Percentiles rank a stretch among this genome's conserved stretches.
Conservation (phyloP, 2,113 vertebrate genomes). For the Cyanocitta stelleri region DNA sequence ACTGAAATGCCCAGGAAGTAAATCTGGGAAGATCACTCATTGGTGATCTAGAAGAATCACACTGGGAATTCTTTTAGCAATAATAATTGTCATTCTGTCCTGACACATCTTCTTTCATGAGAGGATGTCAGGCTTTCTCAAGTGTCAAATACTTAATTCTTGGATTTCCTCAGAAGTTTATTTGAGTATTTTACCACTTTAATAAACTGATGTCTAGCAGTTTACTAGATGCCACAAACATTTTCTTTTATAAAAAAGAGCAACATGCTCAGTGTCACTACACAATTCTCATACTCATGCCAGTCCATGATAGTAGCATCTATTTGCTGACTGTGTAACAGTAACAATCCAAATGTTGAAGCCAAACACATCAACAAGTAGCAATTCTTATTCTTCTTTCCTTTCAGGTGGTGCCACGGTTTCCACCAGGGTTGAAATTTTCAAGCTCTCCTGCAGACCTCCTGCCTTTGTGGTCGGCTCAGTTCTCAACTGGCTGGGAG, state of each 20-base stretch:
- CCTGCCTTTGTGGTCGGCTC: constrained; percentile 53
- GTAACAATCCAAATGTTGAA: background rate
- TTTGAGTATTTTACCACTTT: background rate
- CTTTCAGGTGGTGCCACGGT: constrained; percentile 54
- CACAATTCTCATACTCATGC: background rate
- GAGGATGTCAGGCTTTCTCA: background rate
- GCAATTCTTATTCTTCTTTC: background rate
- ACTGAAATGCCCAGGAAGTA: background rate
- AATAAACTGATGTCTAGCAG: background rate
- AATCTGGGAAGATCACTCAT: background rate
- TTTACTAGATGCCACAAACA: background rate
- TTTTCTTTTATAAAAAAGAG: background rate
- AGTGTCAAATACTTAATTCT: background rate
- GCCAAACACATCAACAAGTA: background rate
- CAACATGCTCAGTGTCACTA: background rate
- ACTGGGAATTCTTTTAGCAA: background rate
- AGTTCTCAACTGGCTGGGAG: constrained; percentile 22
- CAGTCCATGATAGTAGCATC: background rate
- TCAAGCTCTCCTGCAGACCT: constrained; percentile 47
- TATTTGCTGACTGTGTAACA: background rate
- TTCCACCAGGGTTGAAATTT: constrained; percentile 59
- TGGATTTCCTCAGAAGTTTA: background rate
- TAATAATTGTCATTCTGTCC: background rate
- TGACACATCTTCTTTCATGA: background rate
- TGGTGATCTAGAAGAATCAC: background rate